phyloP scores from a whole-genome alignment of 2,888 invertebrate genomes.

The Apoda limacodes region DNA sequence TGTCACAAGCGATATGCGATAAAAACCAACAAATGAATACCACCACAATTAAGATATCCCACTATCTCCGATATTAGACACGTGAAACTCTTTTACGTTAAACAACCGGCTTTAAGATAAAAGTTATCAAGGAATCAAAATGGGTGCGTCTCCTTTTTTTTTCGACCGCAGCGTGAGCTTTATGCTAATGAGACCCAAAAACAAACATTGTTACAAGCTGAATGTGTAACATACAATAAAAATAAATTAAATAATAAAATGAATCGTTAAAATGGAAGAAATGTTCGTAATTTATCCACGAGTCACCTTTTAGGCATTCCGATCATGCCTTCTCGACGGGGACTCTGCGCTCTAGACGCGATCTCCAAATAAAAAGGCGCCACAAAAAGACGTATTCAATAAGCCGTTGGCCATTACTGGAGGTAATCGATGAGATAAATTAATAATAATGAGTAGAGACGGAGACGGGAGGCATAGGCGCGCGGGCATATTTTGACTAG shows the following conservation, averaged over 20 bases:
- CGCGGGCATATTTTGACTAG: too few species aligned
- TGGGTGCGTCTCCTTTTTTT: conserved; percentile 42
- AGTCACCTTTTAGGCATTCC: conserved; percentile 69
- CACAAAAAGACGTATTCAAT: conserved; percentile 69
- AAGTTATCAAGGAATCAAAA: conserved; percentile 52
- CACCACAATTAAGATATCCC: conserved; percentile 60
- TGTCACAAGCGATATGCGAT: conserved; percentile 53
- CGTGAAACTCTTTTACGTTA: conserved; percentile 41
- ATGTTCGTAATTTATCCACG: conserved; percentile 68
- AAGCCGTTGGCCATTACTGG: conserved; percentile 62
- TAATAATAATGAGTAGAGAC: conserved; percentile 63
- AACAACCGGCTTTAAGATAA: conserved; percentile 47
- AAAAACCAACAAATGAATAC: conserved; percentile 58
- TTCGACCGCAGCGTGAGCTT: conserved; percentile 52
- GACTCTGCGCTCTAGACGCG: conserved; percentile 53
- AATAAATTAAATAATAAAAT: conserved; percentile 70
- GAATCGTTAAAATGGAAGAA: conserved; percentile 69
- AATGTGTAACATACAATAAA: conserved; percentile 69
- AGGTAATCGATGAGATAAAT: conserved; percentile 67
- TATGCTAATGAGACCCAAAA: conserved; percentile 67
- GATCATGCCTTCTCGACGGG: conserved; percentile 64
- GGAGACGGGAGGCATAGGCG: too few species aligned
- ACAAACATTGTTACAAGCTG: conserved; percentile 67
- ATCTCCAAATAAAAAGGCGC: conserved; percentile 65
- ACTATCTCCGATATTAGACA: conserved; percentile 59